Percentiles rank a stretch among this genome's conserved stretches.
These are phyloP conservation scores for Epistrophe grossulariae DNA, from an alignment of 2,888 invertebrate genomes.

Conservation along the genomic window DNA sequence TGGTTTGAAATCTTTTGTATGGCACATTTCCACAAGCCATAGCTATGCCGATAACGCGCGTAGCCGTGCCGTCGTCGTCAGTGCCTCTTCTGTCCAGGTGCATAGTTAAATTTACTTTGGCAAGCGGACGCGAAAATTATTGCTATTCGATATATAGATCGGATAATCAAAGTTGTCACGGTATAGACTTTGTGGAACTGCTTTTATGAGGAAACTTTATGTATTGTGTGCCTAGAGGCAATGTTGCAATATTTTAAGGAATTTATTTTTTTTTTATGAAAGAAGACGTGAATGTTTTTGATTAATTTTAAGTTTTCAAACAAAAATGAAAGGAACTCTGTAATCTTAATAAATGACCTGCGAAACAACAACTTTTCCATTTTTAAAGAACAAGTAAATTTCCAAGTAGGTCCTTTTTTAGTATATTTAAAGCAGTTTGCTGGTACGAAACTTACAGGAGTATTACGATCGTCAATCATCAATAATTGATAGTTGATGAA, in stretches of 20 bases:
- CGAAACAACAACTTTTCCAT: too few relatives aligned
- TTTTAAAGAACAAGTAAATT: too few relatives aligned
- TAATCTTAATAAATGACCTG: too few relatives aligned
- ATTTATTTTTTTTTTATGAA: not conserved
- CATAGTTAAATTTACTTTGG: conserved; percentile 47
- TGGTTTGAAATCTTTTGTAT: not conserved
- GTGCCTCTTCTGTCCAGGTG: conserved; percentile 3
- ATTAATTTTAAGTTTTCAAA: not conserved
- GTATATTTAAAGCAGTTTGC: too few relatives aligned
- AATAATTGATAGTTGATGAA: too few relatives aligned
- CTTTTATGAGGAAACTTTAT: not conserved
- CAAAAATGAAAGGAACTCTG: too few relatives aligned
- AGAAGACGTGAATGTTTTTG: not conserved
- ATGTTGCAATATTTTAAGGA: not conserved
- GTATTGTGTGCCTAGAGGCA: not conserved
- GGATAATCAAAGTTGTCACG: conserved; percentile 50
- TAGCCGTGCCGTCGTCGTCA: not conserved
- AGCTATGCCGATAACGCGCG: not conserved
- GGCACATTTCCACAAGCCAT: not conserved
- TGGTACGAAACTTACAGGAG: too few relatives aligned
- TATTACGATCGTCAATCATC: too few relatives aligned
- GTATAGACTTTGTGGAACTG: not conserved
- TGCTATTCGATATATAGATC: conserved; percentile 47
- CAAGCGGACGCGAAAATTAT: conserved; percentile 47
- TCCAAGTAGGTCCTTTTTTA: too few relatives aligned